phyloP scores from a whole-genome alignment of 1,140 invertebrate genomes.

The Penaeus vannamei region DNA sequence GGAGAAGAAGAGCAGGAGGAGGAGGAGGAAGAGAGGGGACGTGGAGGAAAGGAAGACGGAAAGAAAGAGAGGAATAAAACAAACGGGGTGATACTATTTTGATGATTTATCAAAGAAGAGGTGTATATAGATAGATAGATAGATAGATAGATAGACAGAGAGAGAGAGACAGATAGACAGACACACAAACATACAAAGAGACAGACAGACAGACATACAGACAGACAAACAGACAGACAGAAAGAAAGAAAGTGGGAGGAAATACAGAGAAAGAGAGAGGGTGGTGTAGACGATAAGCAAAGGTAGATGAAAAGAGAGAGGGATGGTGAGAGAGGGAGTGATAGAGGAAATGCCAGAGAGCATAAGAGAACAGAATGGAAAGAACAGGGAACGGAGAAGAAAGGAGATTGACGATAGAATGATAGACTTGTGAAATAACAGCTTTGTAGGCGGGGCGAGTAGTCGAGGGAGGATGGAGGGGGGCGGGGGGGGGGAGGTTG shows the following conservation, averaged over 20 bases:
- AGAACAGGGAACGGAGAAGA: neutral
- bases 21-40: slow-evolving; percentile 21
- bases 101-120: too few relatives aligned
- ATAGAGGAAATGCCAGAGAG: neutral
- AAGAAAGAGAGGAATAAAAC: neutral
- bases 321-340: neutral
- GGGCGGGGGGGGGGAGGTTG: neutral
- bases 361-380: neutral
- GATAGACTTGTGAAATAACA: too few relatives aligned
- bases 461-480: neutral
- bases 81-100: neutral
- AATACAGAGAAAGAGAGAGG: neutral
- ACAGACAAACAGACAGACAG: neutral
- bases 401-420: neutral
- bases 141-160: neutral
- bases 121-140: too few relatives aligned
- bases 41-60: neutral
- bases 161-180: neutral
- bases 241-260: neutral
- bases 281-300: too few relatives aligned
- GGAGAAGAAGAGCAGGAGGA: neutral
- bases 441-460: neutral
- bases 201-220: neutral
- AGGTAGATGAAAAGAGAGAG: neutral
- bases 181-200: too few relatives aligned